Evolutionary conservation across 1,140 invertebrate species (phyloP).

Genomic region (Apis dorsata): DNA sequence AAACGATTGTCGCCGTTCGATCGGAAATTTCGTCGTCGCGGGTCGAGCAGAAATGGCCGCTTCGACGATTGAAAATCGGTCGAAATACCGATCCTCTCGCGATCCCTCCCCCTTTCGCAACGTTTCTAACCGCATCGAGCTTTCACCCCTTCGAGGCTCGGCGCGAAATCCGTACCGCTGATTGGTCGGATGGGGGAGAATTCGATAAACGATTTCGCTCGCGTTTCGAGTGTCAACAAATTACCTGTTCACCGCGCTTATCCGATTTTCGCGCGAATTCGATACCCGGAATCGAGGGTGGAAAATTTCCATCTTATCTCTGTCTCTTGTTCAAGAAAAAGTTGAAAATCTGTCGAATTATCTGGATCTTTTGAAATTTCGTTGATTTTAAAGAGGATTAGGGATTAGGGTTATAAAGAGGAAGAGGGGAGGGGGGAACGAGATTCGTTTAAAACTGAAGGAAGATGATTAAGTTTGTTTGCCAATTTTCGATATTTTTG

Average conservation of each 20-base stretch:
- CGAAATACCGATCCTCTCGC: background rate
- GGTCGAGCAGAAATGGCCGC: background rate
- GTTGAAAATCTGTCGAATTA: background rate
- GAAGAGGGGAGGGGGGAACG: no score
- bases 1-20: background rate
- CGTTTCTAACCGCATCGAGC: slow-evolving; percentile 5
- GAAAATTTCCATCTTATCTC: no score
- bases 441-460: no score
- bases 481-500: no score
- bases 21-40: background rate
- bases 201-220: slow-evolving; percentile 1
- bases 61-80: slow-evolving; percentile 15
- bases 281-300: no score
- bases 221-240: slow-evolving; percentile 4
- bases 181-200: background rate
- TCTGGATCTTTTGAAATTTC: no score
- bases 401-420: no score
- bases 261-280: background rate
- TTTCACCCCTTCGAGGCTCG: background rate
- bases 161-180: background rate
- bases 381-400: no score
- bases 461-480: no score
- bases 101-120: background rate
- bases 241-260: background rate
- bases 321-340: no score